Base-by-base conservation (phyloP, 1,140 invertebrate species). In the Adelges cooleyi region DNA sequence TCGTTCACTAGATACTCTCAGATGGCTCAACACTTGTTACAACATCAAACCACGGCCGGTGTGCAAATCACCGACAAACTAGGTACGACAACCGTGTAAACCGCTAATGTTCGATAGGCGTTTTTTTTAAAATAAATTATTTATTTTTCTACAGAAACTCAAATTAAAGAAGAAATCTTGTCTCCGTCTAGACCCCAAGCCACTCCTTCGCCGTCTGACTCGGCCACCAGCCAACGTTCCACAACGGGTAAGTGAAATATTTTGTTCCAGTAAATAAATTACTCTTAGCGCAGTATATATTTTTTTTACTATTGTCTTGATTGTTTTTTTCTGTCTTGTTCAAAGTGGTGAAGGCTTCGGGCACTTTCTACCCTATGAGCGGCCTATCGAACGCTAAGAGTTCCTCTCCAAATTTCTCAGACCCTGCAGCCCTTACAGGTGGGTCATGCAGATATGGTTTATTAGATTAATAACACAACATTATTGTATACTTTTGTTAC, bases 301-400 rank as follows among this genome's bases (percentile, higher is more conserved):
- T 56, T 56, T 65, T 33, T 22, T 50, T 36, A 59, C 48, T 65
- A 17, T 52, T 38, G 29, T 65, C 49, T 65, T 51, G 49, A 65
- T 66, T 56, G 51, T 54, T 54, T 59, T 54, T 59, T 65, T 67
- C 75, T 81, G 78, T 78, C 79, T 82, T 81, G 75, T 79, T 85
- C 84, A 76, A 84, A 88, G 86, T 90, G 81, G 88, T 92, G 78
- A 93, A 90, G 84, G 88, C 90, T 76, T 83, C 87, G 72, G 90
- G 91, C 75, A 94, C 89, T 76, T 94, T 90, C 81, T 94, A 90
- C 79, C 91, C 91, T 72, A 82, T 91, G 70, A 89, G 89, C 72
- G 86, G 71, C 67, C 69, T 72, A 66, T 70, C 67, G 51, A 71
- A 69, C 68, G 67, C 67, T 68, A 68, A 70, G 66, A 70, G 68